These are phyloP conservation scores for Smithornis capensis DNA, from an alignment of 2,113 vertebrate species.

Conservation along the genomic window DNA sequence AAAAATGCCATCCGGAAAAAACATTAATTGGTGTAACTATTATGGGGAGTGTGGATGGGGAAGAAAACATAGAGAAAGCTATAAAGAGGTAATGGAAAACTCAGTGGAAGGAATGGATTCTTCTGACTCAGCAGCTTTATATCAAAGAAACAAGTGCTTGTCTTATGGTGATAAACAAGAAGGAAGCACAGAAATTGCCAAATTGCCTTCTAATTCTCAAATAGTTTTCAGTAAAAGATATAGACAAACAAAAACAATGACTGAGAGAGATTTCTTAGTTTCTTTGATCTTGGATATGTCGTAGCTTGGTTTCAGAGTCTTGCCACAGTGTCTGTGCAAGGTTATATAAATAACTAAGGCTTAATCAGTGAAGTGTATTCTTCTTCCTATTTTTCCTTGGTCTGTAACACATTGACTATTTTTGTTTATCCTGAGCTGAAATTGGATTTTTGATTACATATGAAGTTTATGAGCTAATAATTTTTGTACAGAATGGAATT, in stretches of 20 bases:
- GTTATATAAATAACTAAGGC: neutral
- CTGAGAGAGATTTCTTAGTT: neutral
- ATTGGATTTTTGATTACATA: neutral
- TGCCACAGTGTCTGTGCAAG: neutral
- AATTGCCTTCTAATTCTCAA: neutral
- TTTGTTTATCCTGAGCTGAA: neutral
- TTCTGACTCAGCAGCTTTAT: neutral
- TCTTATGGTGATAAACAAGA: neutral
- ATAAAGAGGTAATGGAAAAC: neutral
- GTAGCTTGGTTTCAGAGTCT: neutral
- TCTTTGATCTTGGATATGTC: neutral
- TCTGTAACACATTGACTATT: neutral
- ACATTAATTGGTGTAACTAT: neutral
- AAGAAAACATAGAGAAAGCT: neutral
- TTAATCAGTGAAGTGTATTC: neutral
- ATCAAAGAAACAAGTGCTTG: neutral
- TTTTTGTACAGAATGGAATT: neutral
- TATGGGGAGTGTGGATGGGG: rapidly evolving
- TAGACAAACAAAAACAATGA: neutral
- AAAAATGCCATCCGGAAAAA: neutral
- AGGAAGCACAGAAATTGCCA: neutral
- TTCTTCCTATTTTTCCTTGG: neutral
- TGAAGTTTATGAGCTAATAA: neutral
- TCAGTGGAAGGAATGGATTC: neutral
- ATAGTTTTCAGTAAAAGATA: neutral